phyloP scores from a whole-genome alignment of 2,797 vertebrate genomes.

The Pyrocephalus nanus region DNA sequence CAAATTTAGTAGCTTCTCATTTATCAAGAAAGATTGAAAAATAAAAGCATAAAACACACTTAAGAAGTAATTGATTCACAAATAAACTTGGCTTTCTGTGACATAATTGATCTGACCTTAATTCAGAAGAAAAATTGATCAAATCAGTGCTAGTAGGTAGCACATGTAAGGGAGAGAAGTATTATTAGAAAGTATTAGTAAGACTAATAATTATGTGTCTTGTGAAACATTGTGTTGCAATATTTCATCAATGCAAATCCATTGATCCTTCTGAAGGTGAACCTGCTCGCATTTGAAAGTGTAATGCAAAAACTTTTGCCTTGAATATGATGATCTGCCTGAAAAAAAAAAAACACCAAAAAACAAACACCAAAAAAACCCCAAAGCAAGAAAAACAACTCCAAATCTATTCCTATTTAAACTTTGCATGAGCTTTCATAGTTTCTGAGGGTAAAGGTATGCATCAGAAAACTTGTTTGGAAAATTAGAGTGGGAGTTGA shows the following conservation, averaged over 20 bases:
- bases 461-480: neutral
- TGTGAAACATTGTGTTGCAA: neutral
- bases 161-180: neutral
- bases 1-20: slow-evolving; percentile 31
- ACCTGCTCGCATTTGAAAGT: neutral
- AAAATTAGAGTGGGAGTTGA: neutral
- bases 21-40: slow-evolving; percentile 25
- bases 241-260: slow-evolving; percentile 15
- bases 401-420: neutral
- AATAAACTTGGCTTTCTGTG: neutral
- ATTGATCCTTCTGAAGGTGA: slow-evolving; percentile 12
- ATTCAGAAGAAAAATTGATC: neutral
- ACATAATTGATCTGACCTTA: neutral
- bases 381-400: neutral
- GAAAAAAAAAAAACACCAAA: neutral
- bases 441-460: neutral
- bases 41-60: neutral
- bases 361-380: neutral
- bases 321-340: neutral
- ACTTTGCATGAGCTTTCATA: neutral
- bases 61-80: neutral
- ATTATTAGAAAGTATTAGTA: neutral
- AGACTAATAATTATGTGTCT: neutral
- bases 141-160: neutral
- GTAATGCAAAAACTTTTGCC: neutral